These are phyloP conservation scores for Dromococcyx pavoninus DNA, from an alignment of 2,797 vertebrate species.

Conservation along the genomic window DNA sequence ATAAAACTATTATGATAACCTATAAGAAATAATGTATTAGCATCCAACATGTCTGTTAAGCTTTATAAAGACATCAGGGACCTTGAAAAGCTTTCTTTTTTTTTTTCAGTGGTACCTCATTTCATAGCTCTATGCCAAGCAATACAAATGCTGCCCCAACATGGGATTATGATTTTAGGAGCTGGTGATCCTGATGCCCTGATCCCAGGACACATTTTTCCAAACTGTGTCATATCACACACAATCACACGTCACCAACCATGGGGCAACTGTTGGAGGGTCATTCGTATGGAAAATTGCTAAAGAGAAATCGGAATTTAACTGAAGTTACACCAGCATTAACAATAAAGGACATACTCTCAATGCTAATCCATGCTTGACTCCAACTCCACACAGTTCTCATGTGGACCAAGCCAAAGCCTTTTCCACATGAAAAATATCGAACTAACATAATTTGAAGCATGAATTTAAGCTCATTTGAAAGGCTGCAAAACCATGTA, in stretches of 20 bases:
- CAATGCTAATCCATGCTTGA: background rate
- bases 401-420: background rate
- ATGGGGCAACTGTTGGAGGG: background rate
- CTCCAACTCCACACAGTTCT: background rate
- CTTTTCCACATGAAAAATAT: background rate
- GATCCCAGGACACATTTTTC: background rate
- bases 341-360: background rate
- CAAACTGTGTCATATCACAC: background rate
- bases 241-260: background rate
- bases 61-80: background rate
- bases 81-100: background rate
- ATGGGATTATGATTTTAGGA: background rate
- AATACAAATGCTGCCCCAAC: accelerated
- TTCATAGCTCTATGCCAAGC: background rate
- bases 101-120: background rate
- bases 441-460: background rate
- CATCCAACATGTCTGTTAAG: accelerated
- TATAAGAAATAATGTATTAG: background rate
- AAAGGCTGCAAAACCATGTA: background rate
- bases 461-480: constrained; percentile 26
- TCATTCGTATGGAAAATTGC: background rate
- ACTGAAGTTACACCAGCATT: background rate
- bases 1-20: background rate
- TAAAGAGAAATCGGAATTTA: background rate
- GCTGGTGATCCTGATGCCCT: background rate